A percentile compares a stretch with the other conserved stretches of the same genome.
These are phyloP conservation scores for Pseudopleuronectes americanus DNA, from an alignment of 2,797 vertebrate genomes.

Conservation along the genomic window DNA sequence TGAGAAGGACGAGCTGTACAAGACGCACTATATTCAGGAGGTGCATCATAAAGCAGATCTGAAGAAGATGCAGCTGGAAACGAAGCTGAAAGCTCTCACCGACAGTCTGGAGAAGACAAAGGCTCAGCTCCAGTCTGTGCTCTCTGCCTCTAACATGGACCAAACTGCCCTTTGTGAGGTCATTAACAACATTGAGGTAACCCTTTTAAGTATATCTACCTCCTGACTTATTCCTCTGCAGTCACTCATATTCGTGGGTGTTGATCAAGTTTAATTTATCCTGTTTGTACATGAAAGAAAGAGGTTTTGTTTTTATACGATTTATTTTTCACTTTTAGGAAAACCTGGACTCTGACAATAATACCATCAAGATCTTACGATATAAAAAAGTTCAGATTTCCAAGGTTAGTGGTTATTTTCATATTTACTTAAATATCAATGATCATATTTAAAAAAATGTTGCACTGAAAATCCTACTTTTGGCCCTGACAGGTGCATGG, in stretches of 20 bases:
- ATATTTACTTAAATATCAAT: neutral
- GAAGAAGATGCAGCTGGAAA: constrained; percentile 86
- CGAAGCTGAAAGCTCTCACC: constrained; percentile 81
- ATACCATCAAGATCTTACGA: constrained; percentile 86
- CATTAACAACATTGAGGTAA: constrained; percentile 87
- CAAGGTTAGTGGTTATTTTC: constrained; percentile 80
- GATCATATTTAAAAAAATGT: neutral
- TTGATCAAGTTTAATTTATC: neutral
- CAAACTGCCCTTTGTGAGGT: constrained; percentile 78
- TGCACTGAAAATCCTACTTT: constrained; percentile 1
- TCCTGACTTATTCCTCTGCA: neutral
- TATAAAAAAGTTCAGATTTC: constrained; percentile 85
- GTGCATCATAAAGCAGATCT: constrained; percentile 86
- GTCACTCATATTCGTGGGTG: neutral
- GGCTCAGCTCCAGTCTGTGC: constrained; percentile 84
- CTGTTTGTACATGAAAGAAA: constrained; percentile 1
- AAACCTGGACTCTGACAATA: constrained; percentile 84
- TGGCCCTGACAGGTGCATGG: constrained; percentile 83
- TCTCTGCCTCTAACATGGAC: constrained; percentile 86
- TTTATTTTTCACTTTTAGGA: constrained; percentile 76
- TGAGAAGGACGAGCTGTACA: neutral
- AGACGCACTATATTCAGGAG: constrained; percentile 84
- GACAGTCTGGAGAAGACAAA: constrained; percentile 85
- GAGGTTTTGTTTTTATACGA: neutral
- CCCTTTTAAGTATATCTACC: too few species aligned